Conservation (phyloP, 2,797 vertebrate genomes). For the Macropodus opercularis region DNA sequence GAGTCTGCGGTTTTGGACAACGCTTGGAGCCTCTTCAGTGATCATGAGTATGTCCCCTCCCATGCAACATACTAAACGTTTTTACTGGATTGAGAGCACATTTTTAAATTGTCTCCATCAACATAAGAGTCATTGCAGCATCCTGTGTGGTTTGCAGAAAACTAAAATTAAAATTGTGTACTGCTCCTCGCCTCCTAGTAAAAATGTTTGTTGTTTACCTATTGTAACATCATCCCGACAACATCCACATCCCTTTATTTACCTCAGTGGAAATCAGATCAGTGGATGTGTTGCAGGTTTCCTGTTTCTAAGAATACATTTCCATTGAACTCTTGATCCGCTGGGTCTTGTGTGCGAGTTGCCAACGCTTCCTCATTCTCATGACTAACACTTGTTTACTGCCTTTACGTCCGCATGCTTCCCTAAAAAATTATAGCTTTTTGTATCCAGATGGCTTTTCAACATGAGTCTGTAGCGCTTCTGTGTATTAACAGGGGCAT, state of each 20-base stretch:
- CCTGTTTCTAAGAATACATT: slow-evolving; percentile 80
- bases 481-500: slow-evolving; percentile 45
- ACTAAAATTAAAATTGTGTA: background rate
- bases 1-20: slow-evolving; percentile 20
- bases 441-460: background rate
- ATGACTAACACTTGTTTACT: slow-evolving; percentile 73
- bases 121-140: background rate
- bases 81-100: background rate
- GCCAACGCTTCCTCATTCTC: slow-evolving; percentile 69
- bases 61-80: slow-evolving; percentile 11
- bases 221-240: slow-evolving; percentile 10
- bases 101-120: slow-evolving; percentile 11
- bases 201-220: slow-evolving; percentile 34
- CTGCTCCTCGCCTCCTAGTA: background rate
- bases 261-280: slow-evolving; percentile 56
- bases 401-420: slow-evolving; percentile 52
- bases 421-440: slow-evolving; percentile 36
- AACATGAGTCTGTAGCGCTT: background rate
- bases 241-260: slow-evolving; percentile 36
- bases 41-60: background rate
- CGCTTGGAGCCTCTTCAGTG: background rate
- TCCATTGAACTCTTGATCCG: slow-evolving; percentile 67
- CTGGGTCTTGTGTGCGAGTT: slow-evolving; percentile 49
- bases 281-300: slow-evolving; percentile 61
- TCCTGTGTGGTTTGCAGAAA: slow-evolving; percentile 7